Evolutionary conservation across 1,140 invertebrate genomes (phyloP), one percentile per base, ranked within the genome.

Genomic region (Pseudomyrmex pallidus): DNA sequence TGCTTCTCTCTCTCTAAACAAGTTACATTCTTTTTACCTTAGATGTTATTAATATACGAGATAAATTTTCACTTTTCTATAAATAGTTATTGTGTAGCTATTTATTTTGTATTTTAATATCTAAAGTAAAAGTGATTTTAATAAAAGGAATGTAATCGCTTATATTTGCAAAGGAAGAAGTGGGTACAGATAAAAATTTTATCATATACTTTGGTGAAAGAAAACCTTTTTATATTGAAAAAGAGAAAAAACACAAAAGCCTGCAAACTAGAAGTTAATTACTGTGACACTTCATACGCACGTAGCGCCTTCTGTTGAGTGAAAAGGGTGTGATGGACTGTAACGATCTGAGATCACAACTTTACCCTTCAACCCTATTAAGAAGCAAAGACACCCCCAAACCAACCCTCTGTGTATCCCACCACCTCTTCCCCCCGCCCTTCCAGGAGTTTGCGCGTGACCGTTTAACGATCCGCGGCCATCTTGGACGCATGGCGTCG

Each of bases 401-500:
- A 88, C 73, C 85, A 85, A 87, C 87, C 87, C 83, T 76, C 80
- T 57, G 61, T 70, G 61, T 59, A 61, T 82, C 64, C 82, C 62
- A 87, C 77, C 77, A 83, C 77, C 83, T 82, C 87, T 85, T 82
- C 64, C 82, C 62, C 86, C 77, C 77, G 80, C 77, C 83, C 84
- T 86, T 85, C 22, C 59, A 48, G 72, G 88, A 87, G 88, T 64
- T 88, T 92, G 90, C 91, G 91, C 91, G 89, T 87, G 85, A 88
- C 80, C 82, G 82, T 86, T 87, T 89, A 90, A 88, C 87, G 88
- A 90, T 89, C 77, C 86, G 85, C 91, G 85, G 93, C 93, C 92
- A 94, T 93, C 90, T 93, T 93, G 91, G 90, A 89, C 89, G 89
- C 89, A 92, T 85, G 89, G 90, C 90, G 91, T 90, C 89, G 85